Base-by-base conservation (phyloP, 2,888 invertebrate species). In the Onchidella celtica region DNA sequence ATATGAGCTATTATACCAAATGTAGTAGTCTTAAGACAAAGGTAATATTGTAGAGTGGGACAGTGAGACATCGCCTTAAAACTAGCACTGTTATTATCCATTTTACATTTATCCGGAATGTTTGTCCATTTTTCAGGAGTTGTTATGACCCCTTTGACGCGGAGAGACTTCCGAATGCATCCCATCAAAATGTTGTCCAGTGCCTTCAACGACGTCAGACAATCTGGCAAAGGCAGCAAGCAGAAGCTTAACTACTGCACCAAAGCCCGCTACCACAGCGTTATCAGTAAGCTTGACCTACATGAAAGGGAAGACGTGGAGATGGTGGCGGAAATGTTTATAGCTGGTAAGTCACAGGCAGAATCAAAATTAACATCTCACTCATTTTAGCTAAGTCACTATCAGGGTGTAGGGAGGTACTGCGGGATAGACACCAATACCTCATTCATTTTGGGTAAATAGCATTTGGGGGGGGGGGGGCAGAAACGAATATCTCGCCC, bases 281-380 rank as follows among this genome's bases (percentile, higher is more conserved):
- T 79, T 0, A n/a, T 79, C 27, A 79, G 79, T 72, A 79, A 79
- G 34, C 79, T 79, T 6, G 79, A 79, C 24, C 34, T 70, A 14
- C 40, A 14, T 6, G 79, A 79, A 38, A 59, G 79, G 32, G 40
- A 63, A 29, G 40, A 79, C 21, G 32, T 72, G 3, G 34, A 63
- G 9, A 27, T 79, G 63, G 79, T 79, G 21, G 40, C 34, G 1
- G 63, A 59, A 6, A 79, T 79, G 79, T 70, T 79, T 3, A 72
- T 79, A n/a, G 66, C 36, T 2, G 76, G 66, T 76, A 32, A 74
- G 4, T 36, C 17, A 24, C n/a, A n/a, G n/a, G n/a, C n/a, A n/a
- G n/a, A n/a, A n/a, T n/a, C n/a, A n/a, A n/a, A n/a, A n/a, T n/a
- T n/a, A 9, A 14, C 24, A 63, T 17, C 47, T 47, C 9, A 2